These are phyloP conservation scores for Petrocephalus zakoni DNA, from an alignment of 2,113 vertebrate species.

Conservation along the genomic window DNA sequence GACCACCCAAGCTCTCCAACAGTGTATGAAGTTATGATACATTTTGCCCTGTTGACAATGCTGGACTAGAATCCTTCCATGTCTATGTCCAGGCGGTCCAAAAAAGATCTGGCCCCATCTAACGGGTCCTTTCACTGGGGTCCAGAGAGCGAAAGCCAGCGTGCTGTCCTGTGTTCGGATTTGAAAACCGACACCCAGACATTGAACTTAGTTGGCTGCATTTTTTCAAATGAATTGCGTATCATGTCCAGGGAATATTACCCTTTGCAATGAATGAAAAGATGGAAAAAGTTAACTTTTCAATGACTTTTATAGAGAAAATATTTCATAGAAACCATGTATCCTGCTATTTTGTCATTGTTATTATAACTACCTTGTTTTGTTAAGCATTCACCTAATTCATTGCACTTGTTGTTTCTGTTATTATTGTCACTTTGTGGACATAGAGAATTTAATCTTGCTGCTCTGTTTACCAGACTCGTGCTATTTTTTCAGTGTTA, in stretches of 20 bases:
- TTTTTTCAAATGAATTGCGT: slow-evolving; percentile 13
- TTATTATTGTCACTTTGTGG: background rate
- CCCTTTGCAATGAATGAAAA: slow-evolving; percentile 10
- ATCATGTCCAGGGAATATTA: background rate
- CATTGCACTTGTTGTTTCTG: background rate
- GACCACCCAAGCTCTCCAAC: background rate
- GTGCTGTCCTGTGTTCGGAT: background rate
- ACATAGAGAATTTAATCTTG: background rate
- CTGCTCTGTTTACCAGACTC: background rate
- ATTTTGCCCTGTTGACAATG: background rate
- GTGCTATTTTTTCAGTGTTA: background rate
- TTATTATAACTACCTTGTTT: slow-evolving; percentile 1
- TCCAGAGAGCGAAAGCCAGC: background rate
- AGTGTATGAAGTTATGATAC: background rate
- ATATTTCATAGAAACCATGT: slow-evolving; percentile 26
- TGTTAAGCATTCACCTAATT: background rate
- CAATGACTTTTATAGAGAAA: background rate
- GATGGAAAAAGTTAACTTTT: background rate
- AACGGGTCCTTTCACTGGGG: background rate
- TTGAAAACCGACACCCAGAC: slow-evolving; percentile 31
- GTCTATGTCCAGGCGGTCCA: background rate
- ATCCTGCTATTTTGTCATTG: slow-evolving; percentile 16
- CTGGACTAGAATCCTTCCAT: background rate
- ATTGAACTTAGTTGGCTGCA: slow-evolving; percentile 17
- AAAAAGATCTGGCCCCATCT: background rate